A percentile compares a stretch with the other conserved stretches of the same genome.
Conservation (phyloP, 2,888 invertebrate species). For the Agonopterix heracliana region DNA sequence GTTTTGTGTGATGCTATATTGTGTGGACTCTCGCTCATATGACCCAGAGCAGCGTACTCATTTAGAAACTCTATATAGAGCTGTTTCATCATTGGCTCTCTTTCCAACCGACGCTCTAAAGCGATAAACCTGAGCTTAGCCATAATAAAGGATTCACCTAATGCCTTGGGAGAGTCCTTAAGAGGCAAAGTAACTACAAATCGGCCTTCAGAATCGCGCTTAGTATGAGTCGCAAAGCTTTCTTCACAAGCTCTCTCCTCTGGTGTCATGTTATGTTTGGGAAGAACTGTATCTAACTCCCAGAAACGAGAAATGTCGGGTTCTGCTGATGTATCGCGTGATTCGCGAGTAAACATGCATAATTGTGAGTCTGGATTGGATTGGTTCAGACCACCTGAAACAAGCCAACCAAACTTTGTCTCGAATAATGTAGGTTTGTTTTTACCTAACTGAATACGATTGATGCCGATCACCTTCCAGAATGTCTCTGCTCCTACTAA, state of each 20-base stretch:
- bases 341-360: no score
- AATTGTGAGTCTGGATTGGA: no score
- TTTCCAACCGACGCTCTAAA: constrained; percentile 10
- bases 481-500: no score
- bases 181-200: constrained; percentile 20
- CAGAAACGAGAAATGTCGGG: constrained; percentile 11
- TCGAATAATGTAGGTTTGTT: no score
- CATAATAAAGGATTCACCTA: constrained; percentile 18
- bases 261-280: constrained; percentile 3
- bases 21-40: constrained; percentile 7
- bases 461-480: no score
- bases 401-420: no score
- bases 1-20: neutral
- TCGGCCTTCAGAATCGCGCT: constrained; percentile 12
- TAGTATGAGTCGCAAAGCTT: constrained; percentile 11
- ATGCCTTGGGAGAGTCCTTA: constrained; percentile 8
- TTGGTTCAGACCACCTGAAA: no score
- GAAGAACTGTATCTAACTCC: constrained; percentile 16
- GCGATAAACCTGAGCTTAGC: constrained; percentile 17
- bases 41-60: constrained; percentile 14
- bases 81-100: constrained; percentile 8
- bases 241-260: constrained; percentile 19
- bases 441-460: no score
- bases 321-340: no score
- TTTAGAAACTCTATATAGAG: constrained; percentile 11